Conservation (phyloP, 2,797 vertebrate genomes). For the Esox lucius region DNA sequence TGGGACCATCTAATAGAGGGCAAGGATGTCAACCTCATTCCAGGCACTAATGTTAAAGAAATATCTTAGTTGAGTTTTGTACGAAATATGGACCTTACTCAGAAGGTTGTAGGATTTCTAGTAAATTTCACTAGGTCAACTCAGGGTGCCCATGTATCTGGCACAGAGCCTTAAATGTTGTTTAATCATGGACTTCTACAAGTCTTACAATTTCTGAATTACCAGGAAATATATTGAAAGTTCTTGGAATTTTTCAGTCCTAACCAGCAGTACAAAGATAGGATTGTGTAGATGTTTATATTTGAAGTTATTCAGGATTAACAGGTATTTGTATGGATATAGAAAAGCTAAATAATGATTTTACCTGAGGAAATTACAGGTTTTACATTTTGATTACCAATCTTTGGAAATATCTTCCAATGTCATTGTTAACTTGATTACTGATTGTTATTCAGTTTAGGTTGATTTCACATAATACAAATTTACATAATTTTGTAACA, state of each 20-base stretch:
- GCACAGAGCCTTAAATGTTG: slow-evolving; percentile 37
- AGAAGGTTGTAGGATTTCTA: neutral
- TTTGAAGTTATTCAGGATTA: too few species aligned
- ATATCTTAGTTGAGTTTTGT: slow-evolving; percentile 66
- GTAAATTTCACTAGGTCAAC: slow-evolving; percentile 9
- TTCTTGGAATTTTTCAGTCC: too few species aligned
- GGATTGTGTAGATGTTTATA: too few species aligned
- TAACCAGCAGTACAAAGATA: too few species aligned
- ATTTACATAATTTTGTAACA: neutral
- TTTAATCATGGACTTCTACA: slow-evolving; percentile 24
- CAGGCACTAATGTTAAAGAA: slow-evolving; percentile 78
- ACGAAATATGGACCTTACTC: slow-evolving; percentile 43
- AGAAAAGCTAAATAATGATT: too few species aligned
- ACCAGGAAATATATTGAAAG: too few species aligned
- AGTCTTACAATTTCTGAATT: too few species aligned
- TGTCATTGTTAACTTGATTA: slow-evolving; percentile 2
- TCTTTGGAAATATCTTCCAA: slow-evolving; percentile 1
- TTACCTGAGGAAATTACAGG: neutral
- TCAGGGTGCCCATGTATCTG: slow-evolving; percentile 31
- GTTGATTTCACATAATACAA: slow-evolving; percentile 8
- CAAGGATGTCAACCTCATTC: slow-evolving; percentile 84
- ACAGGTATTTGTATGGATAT: too few species aligned
- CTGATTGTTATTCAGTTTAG: slow-evolving; percentile 6
- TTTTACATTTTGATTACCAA: neutral
- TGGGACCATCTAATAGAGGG: slow-evolving; percentile 91